Conservation (phyloP, 30 jellyfish, hydroid and myxozoan genomes). For the Cassiopea xamachana region DNA sequence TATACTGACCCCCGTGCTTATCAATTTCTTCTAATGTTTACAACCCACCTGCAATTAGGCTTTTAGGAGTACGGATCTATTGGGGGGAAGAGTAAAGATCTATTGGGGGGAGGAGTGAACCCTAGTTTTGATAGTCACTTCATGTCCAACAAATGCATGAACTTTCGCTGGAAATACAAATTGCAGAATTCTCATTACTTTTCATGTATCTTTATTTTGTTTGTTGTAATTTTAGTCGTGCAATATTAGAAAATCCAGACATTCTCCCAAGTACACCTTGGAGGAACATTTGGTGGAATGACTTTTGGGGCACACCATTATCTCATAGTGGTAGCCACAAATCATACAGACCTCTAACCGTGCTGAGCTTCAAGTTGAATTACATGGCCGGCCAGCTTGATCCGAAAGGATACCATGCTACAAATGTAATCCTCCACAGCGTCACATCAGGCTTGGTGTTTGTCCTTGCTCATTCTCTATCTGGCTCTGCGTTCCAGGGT, state of each 20-base stretch:
- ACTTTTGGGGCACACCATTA: conserved; percentile 97
- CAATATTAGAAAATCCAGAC: conserved; percentile 77
- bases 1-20: no score
- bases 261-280: conserved; percentile 68
- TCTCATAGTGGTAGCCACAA: conserved; percentile 96
- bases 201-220: neutral
- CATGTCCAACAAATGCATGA: no score
- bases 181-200: no score
- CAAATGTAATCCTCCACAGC: conserved; percentile 77
- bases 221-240: conserved; percentile 69
- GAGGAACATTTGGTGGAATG: conserved; percentile 74
- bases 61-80: no score
- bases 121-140: no score
- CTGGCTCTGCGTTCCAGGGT: conserved; percentile 28
- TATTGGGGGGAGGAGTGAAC: no score
- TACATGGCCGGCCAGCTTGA: conserved; percentile 69
- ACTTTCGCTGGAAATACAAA: no score
- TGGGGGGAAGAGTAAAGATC: no score
- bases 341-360: conserved; percentile 91
- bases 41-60: no score
- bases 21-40: no score
- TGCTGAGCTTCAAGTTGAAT: conserved; percentile 79
- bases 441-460: conserved; percentile 69
- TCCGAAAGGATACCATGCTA: conserved; percentile 86
- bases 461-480: conserved; percentile 29